phyloP scores from a whole-genome alignment of 2,797 vertebrate species.

The Acanthornis magna region DNA sequence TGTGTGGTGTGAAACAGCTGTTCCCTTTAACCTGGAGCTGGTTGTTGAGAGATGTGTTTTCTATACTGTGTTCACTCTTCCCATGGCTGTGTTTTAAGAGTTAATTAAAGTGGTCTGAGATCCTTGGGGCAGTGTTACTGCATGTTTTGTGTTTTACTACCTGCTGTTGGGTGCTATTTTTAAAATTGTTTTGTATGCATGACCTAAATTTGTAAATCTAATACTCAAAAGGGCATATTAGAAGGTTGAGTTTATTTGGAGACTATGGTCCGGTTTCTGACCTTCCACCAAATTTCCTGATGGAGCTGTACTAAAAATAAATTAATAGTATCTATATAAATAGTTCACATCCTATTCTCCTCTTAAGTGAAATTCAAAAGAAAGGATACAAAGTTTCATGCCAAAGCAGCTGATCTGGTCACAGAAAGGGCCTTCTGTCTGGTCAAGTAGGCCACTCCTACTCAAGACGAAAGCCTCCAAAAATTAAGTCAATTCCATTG shows the following conservation, averaged over 20 bases:
- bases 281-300: background rate
- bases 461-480: background rate
- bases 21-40: background rate
- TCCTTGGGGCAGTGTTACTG: background rate
- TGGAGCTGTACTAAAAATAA: background rate
- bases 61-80: background rate
- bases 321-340: background rate
- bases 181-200: background rate
- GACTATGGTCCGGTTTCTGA: background rate
- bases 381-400: background rate
- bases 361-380: background rate
- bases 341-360: background rate
- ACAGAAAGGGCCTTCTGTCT: background rate
- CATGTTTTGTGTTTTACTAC: background rate
- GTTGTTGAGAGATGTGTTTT: background rate
- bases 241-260: background rate
- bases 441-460: background rate
- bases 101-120: background rate
- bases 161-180: background rate
- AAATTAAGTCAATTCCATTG: background rate
- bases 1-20: background rate
- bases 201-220: background rate
- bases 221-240: background rate
- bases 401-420: background rate
- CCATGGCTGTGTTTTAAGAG: background rate